phyloP scores from a whole-genome alignment of 2,797 vertebrate species.

The Rhinella marina region DNA sequence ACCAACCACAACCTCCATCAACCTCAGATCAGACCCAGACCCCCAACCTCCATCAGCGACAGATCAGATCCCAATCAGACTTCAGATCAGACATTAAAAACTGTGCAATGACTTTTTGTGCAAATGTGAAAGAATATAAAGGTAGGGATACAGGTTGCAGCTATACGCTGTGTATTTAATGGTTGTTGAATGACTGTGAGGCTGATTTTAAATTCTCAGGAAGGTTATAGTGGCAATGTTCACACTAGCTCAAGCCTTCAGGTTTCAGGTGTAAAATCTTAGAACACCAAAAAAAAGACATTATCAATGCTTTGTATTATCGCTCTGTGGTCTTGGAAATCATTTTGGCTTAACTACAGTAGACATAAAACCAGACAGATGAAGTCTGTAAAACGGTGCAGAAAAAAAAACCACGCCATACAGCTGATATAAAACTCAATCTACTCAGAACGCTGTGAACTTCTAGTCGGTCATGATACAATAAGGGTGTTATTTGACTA shows the following conservation, averaged over 20 bases:
- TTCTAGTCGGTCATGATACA: constrained; percentile 22
- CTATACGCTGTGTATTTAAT: background rate
- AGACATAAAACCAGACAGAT: constrained; percentile 53
- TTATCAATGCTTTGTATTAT: constrained; percentile 47
- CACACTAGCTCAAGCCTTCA: background rate
- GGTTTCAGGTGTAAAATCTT: constrained; percentile 27
- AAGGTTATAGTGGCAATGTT: background rate
- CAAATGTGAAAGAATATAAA: no score
- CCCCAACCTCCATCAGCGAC: no score
- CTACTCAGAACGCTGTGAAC: constrained; percentile 26
- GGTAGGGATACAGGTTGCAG: no score
- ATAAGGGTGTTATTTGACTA: constrained; percentile 36
- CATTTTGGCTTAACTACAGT: constrained; percentile 55
- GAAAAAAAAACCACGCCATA: constrained; percentile 36
- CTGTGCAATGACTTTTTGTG: no score
- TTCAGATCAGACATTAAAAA: no score
- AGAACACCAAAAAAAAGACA: constrained; percentile 9
- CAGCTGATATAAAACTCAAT: constrained; percentile 54
- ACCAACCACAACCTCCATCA: no score
- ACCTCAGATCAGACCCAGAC: no score
- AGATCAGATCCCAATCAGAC: no score
- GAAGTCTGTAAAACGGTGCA: constrained; percentile 48
- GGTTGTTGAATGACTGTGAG: background rate
- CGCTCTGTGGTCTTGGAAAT: constrained; percentile 44
- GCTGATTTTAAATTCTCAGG: background rate